Conservation (phyloP, 2,113 vertebrate species). For the Siniperca knerii region DNA sequence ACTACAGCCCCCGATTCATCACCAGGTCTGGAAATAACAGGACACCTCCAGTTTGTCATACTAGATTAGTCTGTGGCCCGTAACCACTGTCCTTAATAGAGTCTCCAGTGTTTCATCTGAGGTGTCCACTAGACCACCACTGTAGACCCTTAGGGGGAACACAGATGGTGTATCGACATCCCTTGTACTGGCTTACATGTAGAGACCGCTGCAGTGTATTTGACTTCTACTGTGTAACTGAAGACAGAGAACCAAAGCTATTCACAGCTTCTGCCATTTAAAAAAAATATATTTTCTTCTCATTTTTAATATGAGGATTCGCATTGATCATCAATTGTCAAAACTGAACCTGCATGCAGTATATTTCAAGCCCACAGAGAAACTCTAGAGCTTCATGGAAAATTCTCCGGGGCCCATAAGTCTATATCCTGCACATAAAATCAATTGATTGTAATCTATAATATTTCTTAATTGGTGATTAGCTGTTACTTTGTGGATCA, state of each 20-base stretch:
- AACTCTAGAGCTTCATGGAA: slow-evolving; percentile 28
- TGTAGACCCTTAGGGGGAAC: slow-evolving; percentile 73
- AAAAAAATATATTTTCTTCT: slow-evolving; percentile 3
- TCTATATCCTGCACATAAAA: slow-evolving; percentile 68
- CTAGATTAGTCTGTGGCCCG: slow-evolving; percentile 84
- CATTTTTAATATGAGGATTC: slow-evolving; percentile 2
- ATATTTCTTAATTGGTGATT: slow-evolving; percentile 84
- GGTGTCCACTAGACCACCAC: slow-evolving; percentile 80
- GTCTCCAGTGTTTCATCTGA: slow-evolving; percentile 78
- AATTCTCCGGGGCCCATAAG: slow-evolving; percentile 48
- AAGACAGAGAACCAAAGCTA: slow-evolving; percentile 7
- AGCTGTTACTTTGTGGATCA: slow-evolving; percentile 79
- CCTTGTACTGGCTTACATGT: slow-evolving; percentile 36
- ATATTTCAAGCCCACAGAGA: slow-evolving; percentile 38
- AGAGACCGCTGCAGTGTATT: slow-evolving; percentile 17
- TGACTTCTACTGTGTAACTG: slow-evolving; percentile 14
- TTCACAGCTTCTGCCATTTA: neutral
- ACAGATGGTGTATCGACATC: slow-evolving; percentile 57
- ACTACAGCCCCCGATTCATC: slow-evolving; percentile 83
- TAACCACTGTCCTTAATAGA: slow-evolving; percentile 86
- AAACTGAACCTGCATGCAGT: neutral
- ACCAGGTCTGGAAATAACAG: slow-evolving; percentile 83
- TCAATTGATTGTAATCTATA: slow-evolving; percentile 81
- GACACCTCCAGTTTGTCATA: slow-evolving; percentile 88
- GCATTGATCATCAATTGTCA: slow-evolving; percentile 19